Percentiles rank a stretch among this genome's conserved stretches.
Evolutionary conservation across 2,797 vertebrate species (phyloP).

Genomic region (Hybognathus amarus): DNA sequence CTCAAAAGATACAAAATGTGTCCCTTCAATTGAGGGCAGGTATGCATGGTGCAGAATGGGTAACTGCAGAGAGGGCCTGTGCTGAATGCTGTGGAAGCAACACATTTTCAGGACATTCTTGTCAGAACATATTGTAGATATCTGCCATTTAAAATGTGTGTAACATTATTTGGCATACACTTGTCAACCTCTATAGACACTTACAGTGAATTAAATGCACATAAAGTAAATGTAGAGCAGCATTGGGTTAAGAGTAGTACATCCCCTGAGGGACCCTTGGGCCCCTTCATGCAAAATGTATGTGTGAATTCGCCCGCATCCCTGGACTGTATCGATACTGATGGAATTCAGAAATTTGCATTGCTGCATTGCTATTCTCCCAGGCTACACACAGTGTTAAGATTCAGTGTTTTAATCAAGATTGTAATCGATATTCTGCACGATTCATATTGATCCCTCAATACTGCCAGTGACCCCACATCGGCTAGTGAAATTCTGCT

Average conservation of each 20-base stretch:
- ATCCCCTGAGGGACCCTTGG: not conserved
- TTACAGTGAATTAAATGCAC: not conserved
- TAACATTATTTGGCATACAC: not conserved
- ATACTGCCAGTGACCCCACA: slow-evolving; percentile 27
- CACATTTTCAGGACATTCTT: not conserved
- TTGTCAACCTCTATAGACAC: not conserved
- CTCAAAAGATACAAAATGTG: not conserved
- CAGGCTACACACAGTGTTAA: slow-evolving; percentile 45
- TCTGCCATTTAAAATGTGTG: not conserved
- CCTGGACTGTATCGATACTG: slow-evolving; percentile 8
- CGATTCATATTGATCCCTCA: slow-evolving; percentile 66
- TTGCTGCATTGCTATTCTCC: slow-evolving; percentile 11
- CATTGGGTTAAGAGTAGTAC: not conserved
- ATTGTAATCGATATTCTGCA: slow-evolving; percentile 63
- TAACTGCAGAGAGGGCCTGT: slow-evolving; percentile 95
- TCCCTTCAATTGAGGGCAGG: slow-evolving; percentile 94
- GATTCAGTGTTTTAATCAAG: slow-evolving; percentile 66
- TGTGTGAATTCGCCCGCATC: not conserved
- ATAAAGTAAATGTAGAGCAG: not conserved
- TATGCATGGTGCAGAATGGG: slow-evolving; percentile 98
- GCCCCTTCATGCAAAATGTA: not conserved
- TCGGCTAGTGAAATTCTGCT: slow-evolving; percentile 33
- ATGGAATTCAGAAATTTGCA: slow-evolving; percentile 27
- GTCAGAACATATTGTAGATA: not conserved
- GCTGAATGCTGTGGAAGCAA: slow-evolving; percentile 87